Percentiles rank a stretch among this genome's conserved stretches.
These are phyloP conservation scores for Benitochromis conjunctus DNA, from an alignment of 2,113 vertebrate genomes.

Conservation along the genomic window DNA sequence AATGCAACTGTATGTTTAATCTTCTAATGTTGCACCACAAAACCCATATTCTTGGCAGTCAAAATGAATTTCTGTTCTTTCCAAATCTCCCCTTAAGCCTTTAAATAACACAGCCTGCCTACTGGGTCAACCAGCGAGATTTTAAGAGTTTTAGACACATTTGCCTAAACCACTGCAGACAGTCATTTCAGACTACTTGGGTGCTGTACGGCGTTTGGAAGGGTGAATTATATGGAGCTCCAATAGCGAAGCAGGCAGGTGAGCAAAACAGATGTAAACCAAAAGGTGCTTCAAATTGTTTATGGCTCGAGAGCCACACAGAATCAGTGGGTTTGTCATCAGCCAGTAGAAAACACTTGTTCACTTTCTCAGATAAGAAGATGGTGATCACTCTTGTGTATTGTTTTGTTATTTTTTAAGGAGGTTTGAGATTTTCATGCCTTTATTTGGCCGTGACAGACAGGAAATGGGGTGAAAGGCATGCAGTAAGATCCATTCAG, in stretches of 20 bases:
- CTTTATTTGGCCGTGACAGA: background rate
- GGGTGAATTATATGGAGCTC: background rate
- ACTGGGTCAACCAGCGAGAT: conserved; percentile 4
- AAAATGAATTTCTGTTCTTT: conserved; percentile 42
- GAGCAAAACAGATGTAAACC: background rate
- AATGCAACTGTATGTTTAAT: conserved; percentile 39
- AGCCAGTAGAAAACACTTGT: background rate
- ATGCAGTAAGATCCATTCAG: background rate
- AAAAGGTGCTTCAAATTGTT: background rate
- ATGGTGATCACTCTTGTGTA: background rate
- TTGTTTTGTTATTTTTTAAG: background rate
- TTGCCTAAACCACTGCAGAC: conserved; percentile 5
- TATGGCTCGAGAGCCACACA: background rate
- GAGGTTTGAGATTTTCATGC: background rate
- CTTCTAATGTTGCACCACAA: conserved; percentile 43
- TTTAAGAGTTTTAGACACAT: background rate
- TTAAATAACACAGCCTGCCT: conserved; percentile 31
- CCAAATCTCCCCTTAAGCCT: conserved; percentile 48
- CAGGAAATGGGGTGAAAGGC: background rate
- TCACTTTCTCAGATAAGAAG: background rate
- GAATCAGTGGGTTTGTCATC: background rate
- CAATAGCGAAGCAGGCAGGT: background rate
- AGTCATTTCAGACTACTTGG: background rate
- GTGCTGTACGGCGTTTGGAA: background rate
- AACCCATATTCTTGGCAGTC: conserved; percentile 49